Evolutionary conservation across 2,113 vertebrate species (phyloP).

Genomic region (Aspidoscelis tigris): DNA sequence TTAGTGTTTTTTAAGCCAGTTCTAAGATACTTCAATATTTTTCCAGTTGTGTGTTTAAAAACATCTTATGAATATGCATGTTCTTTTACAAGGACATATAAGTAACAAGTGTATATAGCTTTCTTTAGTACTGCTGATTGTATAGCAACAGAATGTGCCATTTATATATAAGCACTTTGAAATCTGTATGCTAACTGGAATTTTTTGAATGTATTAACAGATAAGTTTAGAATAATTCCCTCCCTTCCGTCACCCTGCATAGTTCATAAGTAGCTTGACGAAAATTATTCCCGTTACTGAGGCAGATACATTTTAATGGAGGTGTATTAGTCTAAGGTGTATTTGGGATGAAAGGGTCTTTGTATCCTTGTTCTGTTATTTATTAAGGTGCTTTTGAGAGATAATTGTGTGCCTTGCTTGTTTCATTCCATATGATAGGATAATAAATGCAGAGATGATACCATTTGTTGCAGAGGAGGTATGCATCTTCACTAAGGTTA

Average conservation of each 20-base stretch:
- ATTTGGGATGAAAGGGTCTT: neutral
- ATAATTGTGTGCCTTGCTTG: neutral
- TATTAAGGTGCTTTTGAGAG: neutral
- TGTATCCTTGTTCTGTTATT: neutral
- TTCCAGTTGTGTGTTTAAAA: neutral
- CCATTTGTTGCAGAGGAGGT: neutral
- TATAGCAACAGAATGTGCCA: slow-evolving; percentile 4
- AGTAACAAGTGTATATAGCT: slow-evolving; percentile 12
- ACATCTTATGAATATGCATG: slow-evolving; percentile 23
- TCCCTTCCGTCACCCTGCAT: too few species aligned
- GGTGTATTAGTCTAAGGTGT: neutral
- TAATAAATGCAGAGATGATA: neutral
- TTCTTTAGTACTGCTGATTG: slow-evolving; percentile 29
- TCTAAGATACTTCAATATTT: neutral
- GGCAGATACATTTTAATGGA: neutral
- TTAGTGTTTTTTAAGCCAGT: neutral
- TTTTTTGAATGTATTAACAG: slow-evolving; percentile 18
- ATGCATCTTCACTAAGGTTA: neutral
- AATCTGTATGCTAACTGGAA: slow-evolving; percentile 17
- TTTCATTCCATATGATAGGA: neutral
- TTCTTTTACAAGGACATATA: slow-evolving; percentile 29
- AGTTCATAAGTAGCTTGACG: slow-evolving; percentile 4
- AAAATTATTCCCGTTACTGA: neutral
- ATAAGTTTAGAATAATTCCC: slow-evolving; percentile 1
- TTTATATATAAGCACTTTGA: slow-evolving; percentile 20